Conservation (phyloP, 2,113 vertebrate genomes). For the Ploceus nigricollis region DNA sequence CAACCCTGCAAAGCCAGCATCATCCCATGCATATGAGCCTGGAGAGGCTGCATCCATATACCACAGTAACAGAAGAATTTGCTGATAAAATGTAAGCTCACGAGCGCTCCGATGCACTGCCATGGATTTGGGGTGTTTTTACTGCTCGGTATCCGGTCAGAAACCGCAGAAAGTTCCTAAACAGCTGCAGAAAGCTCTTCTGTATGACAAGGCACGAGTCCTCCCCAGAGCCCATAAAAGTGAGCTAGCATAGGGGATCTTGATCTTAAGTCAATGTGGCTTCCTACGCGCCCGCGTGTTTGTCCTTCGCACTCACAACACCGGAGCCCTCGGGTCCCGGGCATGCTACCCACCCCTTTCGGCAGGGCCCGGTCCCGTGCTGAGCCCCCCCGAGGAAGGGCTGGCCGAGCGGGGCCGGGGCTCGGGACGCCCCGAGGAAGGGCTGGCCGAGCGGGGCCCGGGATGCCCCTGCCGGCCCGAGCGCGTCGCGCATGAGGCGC, state of each 20-base stretch:
- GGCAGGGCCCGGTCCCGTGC: background rate
- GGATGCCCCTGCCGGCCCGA: background rate
- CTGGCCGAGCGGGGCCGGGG: too few relatives aligned
- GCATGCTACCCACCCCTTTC: rapidly evolving
- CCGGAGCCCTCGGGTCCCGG: background rate
- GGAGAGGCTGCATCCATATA: background rate
- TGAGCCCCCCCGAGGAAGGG: background rate
- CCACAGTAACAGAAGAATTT: rapidly evolving
- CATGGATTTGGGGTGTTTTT: background rate
- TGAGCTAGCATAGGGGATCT: rapidly evolving
- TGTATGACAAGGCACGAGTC: rapidly evolving
- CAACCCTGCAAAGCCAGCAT: background rate
- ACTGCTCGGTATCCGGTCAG: background rate
- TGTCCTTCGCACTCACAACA: background rate
- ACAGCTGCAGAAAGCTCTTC: background rate
- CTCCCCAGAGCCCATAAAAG: rapidly evolving
- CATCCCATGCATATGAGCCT: rapidly evolving
- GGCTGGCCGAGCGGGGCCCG: too few relatives aligned
- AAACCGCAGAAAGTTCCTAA: background rate
- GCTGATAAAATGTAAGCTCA: rapidly evolving
- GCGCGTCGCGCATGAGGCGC: background rate
- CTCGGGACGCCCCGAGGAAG: rapidly evolving
- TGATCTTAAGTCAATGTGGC: rapidly evolving
- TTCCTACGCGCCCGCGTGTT: rapidly evolving
- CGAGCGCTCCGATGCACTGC: rapidly evolving